A percentile compares a stretch with the other conserved stretches of the same genome.
These are phyloP conservation scores for Hedya salicella DNA, from an alignment of 2,888 invertebrate species.

Conservation along the genomic window DNA sequence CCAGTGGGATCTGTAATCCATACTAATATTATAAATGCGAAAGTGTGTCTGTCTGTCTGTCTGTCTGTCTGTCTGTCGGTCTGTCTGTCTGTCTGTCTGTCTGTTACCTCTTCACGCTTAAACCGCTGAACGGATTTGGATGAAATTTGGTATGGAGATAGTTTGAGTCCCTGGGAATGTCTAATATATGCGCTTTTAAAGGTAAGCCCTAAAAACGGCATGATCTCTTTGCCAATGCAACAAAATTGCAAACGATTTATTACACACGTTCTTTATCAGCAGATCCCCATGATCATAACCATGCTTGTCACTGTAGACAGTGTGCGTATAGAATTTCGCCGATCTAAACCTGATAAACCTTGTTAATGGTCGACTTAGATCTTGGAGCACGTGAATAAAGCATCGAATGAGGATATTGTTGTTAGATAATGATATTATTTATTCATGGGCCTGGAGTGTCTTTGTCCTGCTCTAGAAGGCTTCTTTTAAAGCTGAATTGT, in stretches of 20 bases:
- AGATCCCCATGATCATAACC: conserved; percentile 1
- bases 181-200: no score
- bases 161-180: no score
- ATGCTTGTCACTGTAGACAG: conserved; percentile 10
- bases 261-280: background rate
- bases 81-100: no score
- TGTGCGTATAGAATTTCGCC: conserved; percentile 1
- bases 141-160: no score
- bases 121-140: no score
- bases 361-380: conserved; percentile 3
- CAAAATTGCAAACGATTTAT: background rate
- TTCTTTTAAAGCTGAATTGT: no score
- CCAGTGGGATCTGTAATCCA: no score
- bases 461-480: no score
- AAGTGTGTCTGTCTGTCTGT: no score
- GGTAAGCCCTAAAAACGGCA: background rate
- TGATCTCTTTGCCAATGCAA: conserved; percentile 3
- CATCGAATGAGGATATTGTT: background rate
- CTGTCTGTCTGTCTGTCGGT: no score
- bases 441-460: background rate
- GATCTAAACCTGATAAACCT: conserved; percentile 20
- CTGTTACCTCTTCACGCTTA: no score
- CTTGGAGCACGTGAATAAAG: background rate
- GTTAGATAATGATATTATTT: background rate
- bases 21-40: no score